Percentiles rank a stretch among this genome's conserved stretches.
Conservation (phyloP, 2,888 invertebrate genomes). For the Pedicia rivosa region DNA sequence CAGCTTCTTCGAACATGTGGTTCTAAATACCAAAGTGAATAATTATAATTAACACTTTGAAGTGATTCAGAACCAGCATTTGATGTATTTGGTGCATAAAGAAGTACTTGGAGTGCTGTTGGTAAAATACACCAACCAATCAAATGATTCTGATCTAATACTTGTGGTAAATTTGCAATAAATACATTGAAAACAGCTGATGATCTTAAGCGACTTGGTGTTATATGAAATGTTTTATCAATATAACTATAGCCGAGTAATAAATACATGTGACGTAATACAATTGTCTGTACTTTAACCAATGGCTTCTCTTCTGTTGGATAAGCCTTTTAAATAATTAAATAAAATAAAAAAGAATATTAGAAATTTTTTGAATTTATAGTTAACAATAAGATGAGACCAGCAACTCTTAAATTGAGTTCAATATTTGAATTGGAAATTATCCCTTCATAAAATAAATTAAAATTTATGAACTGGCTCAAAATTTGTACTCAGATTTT, state of each 20-base stretch:
- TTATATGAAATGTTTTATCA: conserved; percentile 82
- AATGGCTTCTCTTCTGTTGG: conserved; percentile 74
- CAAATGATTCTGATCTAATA: conserved; percentile 88
- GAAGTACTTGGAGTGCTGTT: conserved; percentile 62
- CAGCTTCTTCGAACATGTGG: conserved; percentile 78
- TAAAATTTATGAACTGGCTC: too few species aligned
- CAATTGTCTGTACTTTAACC: conserved; percentile 67
- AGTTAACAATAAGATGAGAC: too few species aligned
- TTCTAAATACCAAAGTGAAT: conserved; percentile 78
- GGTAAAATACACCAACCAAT: conserved; percentile 83
- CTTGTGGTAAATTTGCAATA: conserved; percentile 80
- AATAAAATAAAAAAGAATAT: conserved; percentile 21
- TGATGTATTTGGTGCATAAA: conserved; percentile 69
- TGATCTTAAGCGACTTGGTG: conserved; percentile 66
- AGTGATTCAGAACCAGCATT: conserved; percentile 35
- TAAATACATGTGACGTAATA: conserved; percentile 80
- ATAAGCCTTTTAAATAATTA: too few species aligned
- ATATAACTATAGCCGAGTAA: conserved; percentile 84
- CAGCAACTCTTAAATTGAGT: too few species aligned
- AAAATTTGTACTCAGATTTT: too few species aligned
- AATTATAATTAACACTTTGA: conserved; percentile 40
- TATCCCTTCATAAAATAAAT: too few species aligned
- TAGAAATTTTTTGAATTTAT: not conserved
- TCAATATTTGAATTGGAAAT: too few species aligned
- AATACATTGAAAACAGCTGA: conserved; percentile 95